A percentile compares a stretch with the other conserved stretches of the same genome.
phyloP scores from a whole-genome alignment of 2,797 vertebrate species.

The Gorsachius magnificus region DNA sequence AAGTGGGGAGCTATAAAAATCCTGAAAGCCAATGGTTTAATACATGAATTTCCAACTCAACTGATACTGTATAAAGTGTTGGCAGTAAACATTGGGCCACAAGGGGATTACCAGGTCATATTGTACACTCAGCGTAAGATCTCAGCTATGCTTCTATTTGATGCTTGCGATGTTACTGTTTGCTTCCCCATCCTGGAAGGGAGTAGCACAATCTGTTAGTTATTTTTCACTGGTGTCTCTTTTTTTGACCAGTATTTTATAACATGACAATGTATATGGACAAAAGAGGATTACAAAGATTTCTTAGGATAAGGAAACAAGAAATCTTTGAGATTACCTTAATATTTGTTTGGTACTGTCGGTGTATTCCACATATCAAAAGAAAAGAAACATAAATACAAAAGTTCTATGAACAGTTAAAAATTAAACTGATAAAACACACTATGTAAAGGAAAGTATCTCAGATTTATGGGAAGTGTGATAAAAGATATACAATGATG shows the following conservation, averaged over 20 bases:
- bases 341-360: background rate
- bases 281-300: background rate
- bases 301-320: background rate
- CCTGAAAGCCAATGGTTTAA: background rate
- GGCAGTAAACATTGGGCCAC: background rate
- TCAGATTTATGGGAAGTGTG: background rate
- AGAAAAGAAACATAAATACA: background rate
- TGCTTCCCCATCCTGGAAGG: background rate
- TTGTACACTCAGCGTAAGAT: background rate
- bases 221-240: background rate
- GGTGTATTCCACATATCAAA: background rate
- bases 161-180: rapidly evolving
- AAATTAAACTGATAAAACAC: background rate
- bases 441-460: background rate
- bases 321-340: background rate
- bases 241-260: background rate
- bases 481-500: background rate
- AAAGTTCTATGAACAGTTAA: background rate
- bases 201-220: background rate
- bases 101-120: background rate
- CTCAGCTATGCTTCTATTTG: background rate
- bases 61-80: background rate
- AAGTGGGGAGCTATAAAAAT: background rate
- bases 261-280: rapidly evolving
- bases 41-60: background rate